A percentile compares a stretch with the other conserved stretches of the same genome.
phyloP scores from a whole-genome alignment of 1,140 invertebrate species.

The Platyscapa corneri region DNA sequence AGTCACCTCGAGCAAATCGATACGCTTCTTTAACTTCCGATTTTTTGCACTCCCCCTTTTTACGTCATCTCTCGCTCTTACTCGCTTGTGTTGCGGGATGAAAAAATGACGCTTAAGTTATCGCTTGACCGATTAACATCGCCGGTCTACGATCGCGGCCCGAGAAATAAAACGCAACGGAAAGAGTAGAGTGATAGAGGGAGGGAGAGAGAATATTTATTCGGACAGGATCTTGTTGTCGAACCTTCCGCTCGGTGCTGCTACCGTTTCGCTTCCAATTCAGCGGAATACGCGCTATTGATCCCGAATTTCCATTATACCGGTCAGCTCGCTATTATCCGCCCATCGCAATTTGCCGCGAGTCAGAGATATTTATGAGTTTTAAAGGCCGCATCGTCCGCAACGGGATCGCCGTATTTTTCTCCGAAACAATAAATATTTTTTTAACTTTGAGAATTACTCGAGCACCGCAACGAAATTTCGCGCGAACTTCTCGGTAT shows the following conservation, averaged over 20 bases:
- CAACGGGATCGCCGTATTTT: too few relatives aligned
- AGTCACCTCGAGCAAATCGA: not conserved
- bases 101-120: conserved; percentile 18
- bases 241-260: not conserved
- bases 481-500: too few relatives aligned
- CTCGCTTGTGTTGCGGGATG: not conserved
- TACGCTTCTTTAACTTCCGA: conserved; percentile 35
- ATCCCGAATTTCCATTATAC: not conserved
- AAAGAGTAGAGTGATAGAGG: not conserved
- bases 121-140: conserved; percentile 12
- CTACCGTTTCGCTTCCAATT: not conserved
- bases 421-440: too few relatives aligned
- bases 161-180: too few relatives aligned
- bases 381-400: too few relatives aligned
- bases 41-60: not conserved
- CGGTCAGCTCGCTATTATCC: too few relatives aligned
- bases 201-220: not conserved
- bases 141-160: not conserved
- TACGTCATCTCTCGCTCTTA: not conserved
- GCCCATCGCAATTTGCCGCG: too few relatives aligned
- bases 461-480: too few relatives aligned
- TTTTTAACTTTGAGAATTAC: too few relatives aligned
- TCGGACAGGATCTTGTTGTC: too few relatives aligned
- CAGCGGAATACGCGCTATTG: not conserved
- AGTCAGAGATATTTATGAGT: too few relatives aligned